Evolutionary conservation across 2,888 invertebrate species (phyloP).

Genomic region (Drosophila limbata): DNA sequence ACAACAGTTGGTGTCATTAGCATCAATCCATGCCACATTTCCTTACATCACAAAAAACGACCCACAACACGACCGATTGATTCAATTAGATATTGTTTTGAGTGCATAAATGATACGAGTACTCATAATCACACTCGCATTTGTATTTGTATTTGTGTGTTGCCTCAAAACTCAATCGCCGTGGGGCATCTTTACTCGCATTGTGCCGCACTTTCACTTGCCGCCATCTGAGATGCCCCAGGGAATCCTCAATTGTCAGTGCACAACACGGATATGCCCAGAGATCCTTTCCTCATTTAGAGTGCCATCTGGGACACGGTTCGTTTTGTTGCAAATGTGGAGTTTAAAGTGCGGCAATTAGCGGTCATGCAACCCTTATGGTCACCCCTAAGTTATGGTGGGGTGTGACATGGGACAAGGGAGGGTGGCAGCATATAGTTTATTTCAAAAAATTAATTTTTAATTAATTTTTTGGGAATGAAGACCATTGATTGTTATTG

Average conservation of each 20-base stretch:
- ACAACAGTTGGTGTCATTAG: constrained; percentile 72
- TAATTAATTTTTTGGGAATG: background rate
- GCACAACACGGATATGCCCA: constrained; percentile 1
- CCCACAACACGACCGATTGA: background rate
- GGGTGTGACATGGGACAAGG: background rate
- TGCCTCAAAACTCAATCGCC: constrained; percentile 22
- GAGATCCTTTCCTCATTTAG: constrained; percentile 16
- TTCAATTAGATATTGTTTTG: constrained; percentile 9
- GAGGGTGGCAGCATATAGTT: background rate
- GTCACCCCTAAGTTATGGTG: background rate
- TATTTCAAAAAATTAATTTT: constrained; percentile 5
- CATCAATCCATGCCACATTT: constrained; percentile 9
- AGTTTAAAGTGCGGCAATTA: constrained; percentile 27
- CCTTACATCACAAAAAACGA: background rate
- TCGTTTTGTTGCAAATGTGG: constrained; percentile 35
- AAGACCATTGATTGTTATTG: background rate
- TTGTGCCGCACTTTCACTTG: constrained; percentile 22
- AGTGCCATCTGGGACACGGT: constrained; percentile 30
- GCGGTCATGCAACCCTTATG: constrained; percentile 15
- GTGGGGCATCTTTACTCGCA: background rate
- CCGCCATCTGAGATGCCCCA: constrained; percentile 26
- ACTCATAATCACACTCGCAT: background rate
- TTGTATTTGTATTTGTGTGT: constrained; percentile 2
- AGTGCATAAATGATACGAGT: background rate
- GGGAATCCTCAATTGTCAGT: constrained; percentile 34